A percentile compares a stretch with the other conserved stretches of the same genome.
These are phyloP conservation scores for Laticauda laticaudata DNA, from an alignment of 2,113 vertebrate species.

Conservation along the genomic window DNA sequence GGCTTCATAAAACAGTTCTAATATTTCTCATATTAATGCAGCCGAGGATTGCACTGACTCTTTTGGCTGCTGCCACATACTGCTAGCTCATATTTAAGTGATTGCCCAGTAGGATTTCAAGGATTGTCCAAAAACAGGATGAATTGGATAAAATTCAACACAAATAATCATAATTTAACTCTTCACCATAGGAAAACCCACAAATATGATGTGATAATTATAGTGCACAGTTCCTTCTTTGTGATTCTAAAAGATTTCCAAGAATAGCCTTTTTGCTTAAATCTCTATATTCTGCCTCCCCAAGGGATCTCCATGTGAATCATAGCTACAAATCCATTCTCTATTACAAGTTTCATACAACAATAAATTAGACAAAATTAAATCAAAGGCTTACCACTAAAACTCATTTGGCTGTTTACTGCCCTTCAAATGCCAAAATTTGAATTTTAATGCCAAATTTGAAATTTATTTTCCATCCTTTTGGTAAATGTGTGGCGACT, in stretches of 20 bases:
- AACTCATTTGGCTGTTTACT: conserved; percentile 42
- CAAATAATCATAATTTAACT: neutral
- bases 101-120: neutral
- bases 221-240: fast-evolving
- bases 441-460: conserved; percentile 40
- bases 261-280: neutral
- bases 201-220: neutral
- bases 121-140: neutral
- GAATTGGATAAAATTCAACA: neutral
- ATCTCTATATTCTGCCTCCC: conserved; percentile 7
- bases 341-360: conserved; percentile 60
- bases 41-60: neutral
- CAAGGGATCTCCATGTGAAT: conserved; percentile 26
- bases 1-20: neutral
- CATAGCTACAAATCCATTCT: conserved; percentile 59
- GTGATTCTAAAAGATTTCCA: neutral
- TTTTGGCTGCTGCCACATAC: neutral
- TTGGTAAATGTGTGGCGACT: conserved; percentile 48
- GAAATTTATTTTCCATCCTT: conserved; percentile 56
- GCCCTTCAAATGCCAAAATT: conserved; percentile 31
- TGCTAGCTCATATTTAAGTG: neutral
- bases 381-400: conserved; percentile 48
- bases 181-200: neutral
- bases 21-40: neutral
- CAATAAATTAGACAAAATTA: conserved; percentile 46